Percentiles rank a stretch among this genome's conserved stretches.
These are phyloP conservation scores for Turritopsis dohrnii DNA, from an alignment of 30 jellyfish, hydroid and myxozoan species.

Conservation along the genomic window DNA sequence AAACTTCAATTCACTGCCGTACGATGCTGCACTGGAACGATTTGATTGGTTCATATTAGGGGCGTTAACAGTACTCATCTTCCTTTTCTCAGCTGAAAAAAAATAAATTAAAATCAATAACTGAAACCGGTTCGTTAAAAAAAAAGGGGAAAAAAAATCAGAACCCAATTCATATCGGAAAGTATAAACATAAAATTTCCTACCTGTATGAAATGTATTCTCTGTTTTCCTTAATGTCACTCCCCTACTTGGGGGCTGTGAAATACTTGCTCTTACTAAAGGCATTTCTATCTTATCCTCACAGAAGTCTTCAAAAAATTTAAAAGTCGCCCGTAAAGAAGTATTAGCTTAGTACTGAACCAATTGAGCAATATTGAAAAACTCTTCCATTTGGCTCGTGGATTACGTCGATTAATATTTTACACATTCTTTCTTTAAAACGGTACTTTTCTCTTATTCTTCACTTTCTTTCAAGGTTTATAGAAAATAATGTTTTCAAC, in stretches of 20 bases:
- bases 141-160: background rate
- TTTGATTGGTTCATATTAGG: conserved; percentile 1
- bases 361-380: background rate
- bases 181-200: no score
- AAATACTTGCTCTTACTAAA: background rate
- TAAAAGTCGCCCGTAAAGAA: background rate
- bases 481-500: background rate
- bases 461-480: background rate
- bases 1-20: conserved; percentile 49
- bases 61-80: background rate
- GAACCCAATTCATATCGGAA: no score
- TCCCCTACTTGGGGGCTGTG: background rate
- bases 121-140: no score
- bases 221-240: background rate
- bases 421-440: background rate
- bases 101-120: background rate
- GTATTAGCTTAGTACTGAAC: background rate
- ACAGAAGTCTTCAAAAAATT: background rate
- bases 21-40: conserved; percentile 12
- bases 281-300: no score
- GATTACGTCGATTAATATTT: background rate
- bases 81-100: background rate
- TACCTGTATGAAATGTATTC: background rate
- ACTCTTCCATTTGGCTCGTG: background rate
- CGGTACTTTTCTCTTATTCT: background rate